Evolutionary conservation across 2,113 vertebrate species (phyloP).

Genomic region (Sylvilagus bachmani): DNA sequence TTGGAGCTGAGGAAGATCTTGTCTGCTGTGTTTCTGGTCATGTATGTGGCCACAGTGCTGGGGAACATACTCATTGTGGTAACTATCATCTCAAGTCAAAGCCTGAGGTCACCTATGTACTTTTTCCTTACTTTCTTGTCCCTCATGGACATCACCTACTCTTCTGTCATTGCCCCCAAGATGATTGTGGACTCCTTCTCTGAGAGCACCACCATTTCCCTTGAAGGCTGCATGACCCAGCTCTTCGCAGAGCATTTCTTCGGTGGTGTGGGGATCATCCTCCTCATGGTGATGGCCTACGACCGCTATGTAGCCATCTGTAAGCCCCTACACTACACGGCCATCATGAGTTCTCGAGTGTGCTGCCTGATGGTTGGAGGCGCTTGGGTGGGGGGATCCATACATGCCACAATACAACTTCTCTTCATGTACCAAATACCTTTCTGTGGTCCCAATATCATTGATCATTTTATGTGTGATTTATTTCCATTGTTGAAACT

Average conservation of each 20-base stretch:
- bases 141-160: neutral
- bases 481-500: constrained; percentile 59
- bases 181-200: neutral
- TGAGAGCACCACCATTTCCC: neutral
- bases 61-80: constrained; percentile 47
- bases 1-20: neutral
- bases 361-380: constrained; percentile 29
- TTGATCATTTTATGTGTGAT: constrained; percentile 56
- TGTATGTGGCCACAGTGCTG: neutral
- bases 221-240: neutral
- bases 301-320: constrained; percentile 33
- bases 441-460: constrained; percentile 52
- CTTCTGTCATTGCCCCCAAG: neutral
- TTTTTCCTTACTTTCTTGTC: constrained; percentile 57
- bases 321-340: neutral
- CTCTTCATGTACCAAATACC: constrained; percentile 48
- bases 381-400: neutral
- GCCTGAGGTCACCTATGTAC: constrained; percentile 47
- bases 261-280: constrained; percentile 28
- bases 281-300: constrained; percentile 24
- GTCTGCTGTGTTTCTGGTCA: constrained; percentile 20
- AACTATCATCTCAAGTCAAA: neutral
- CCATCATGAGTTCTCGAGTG: neutral
- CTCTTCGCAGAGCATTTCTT: constrained; percentile 49
- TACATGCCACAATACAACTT: neutral